A percentile compares a stretch with the other conserved stretches of the same genome.
Evolutionary conservation across 1,140 invertebrate genomes (phyloP).

Genomic region (Coelopa frigida): DNA sequence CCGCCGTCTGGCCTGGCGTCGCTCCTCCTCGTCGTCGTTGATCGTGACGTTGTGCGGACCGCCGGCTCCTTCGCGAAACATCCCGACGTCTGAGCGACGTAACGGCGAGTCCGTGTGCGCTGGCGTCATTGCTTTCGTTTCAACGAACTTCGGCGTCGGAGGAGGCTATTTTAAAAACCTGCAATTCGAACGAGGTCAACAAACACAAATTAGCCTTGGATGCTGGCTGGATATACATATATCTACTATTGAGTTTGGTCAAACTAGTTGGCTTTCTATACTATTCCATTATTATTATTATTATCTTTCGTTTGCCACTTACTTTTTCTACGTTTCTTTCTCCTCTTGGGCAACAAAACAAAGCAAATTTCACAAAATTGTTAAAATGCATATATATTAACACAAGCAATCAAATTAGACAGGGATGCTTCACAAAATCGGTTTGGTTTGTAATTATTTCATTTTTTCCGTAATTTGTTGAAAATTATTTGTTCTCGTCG

Average conservation of each 20-base stretch:
- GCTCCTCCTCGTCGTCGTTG: slow-evolving; percentile 43
- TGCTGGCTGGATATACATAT: too few species aligned
- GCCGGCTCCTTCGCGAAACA: slow-evolving; percentile 22
- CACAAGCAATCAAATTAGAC: too few species aligned
- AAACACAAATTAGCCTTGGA: too few species aligned
- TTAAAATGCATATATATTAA: too few species aligned
- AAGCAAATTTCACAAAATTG: too few species aligned
- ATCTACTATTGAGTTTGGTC: too few species aligned
- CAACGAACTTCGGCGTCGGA: background rate
- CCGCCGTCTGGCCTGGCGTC: slow-evolving; percentile 29
- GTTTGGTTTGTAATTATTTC: background rate
- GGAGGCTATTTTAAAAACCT: too few species aligned
- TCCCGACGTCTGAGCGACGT: slow-evolving; percentile 37
- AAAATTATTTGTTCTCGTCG: background rate
- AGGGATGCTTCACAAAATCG: too few species aligned
- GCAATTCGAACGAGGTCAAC: too few species aligned
- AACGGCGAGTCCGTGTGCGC: slow-evolving; percentile 33
- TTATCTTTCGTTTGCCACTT: background rate
- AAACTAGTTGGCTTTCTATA: background rate
- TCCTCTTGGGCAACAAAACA: too few species aligned
- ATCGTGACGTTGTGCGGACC: slow-evolving; percentile 19
- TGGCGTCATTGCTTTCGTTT: slow-evolving; percentile 16
- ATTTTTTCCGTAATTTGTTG: background rate
- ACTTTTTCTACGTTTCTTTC: too few species aligned
- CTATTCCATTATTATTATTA: background rate